Evolutionary conservation across 1,140 invertebrate genomes (phyloP), one percentile per base, ranked within the genome.

Genomic region (Trichomalopsis sarcophagae): DNA sequence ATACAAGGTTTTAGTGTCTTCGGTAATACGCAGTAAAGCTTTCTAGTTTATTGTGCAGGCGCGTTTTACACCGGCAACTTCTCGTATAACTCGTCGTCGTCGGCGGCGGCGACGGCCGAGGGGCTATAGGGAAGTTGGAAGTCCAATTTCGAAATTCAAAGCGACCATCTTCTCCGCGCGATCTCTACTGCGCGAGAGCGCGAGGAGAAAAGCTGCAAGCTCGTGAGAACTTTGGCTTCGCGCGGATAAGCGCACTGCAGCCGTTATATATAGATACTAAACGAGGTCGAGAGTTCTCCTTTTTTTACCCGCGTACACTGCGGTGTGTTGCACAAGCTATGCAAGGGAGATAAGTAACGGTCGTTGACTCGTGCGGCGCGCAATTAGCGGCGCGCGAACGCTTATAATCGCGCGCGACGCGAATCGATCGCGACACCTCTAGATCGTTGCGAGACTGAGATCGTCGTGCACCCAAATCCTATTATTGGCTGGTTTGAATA

Each of bases 1-100:
- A 85, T 86, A 75, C 47, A 88, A 87, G 80, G 81, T 81, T 87
- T 89, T 87, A 88, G 78, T 87, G 79, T 85, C 86, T 88, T 82
- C 83, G 40, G 80, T 87, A 85, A 88, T 89, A 82, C 84, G 78
- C 66, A 68, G 77, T 86, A 87, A 88, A 88, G 87, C 82, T 85
- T 78, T 78, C 69, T 73, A 87, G 80, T 89, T 89, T 89, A 89
- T 89, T 85, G 87, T 77, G 50, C 36, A 30, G 10, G 33, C 86
- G 68, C 17, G 21, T 87, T 85, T 89, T 88, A 86, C 86, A 83
- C 86, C 23, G 14, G 5, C 33, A 36, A 36, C 33, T 36, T 36
- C 33, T 36, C 33, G 33, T 36, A 36, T 36, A 36, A 36, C 33
- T 36, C 33, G 33, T 36, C 33, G 33, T 40, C 40, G 40, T 11